A percentile compares a stretch with the other conserved stretches of the same genome.
phyloP scores from a whole-genome alignment of 2,888 invertebrate species.

The Steinernema hermaphroditum region DNA sequence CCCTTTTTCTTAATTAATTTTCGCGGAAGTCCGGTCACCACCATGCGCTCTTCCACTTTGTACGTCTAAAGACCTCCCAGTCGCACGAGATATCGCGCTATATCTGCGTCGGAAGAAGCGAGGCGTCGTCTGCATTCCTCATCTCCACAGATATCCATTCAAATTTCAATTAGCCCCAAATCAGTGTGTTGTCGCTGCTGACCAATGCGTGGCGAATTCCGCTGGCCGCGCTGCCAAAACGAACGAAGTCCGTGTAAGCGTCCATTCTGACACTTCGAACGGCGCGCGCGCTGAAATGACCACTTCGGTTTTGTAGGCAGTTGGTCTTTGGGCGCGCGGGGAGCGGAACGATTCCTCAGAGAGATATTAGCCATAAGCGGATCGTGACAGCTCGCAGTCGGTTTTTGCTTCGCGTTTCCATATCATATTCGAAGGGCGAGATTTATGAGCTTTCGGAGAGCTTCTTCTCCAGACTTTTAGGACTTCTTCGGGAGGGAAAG shows the following conservation, averaged over 20 bases:
- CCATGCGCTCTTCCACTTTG: neutral
- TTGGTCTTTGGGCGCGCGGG: neutral
- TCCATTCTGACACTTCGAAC: neutral
- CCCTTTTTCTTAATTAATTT: constrained; percentile 17
- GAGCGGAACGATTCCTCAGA: constrained; percentile 22
- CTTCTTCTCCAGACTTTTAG: constrained; percentile 15
- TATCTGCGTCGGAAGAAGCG: constrained; percentile 29
- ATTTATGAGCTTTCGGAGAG: constrained; percentile 20
- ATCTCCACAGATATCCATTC: constrained; percentile 31
- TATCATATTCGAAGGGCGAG: constrained; percentile 29
- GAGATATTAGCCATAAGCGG: constrained; percentile 26
- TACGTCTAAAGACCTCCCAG: neutral
- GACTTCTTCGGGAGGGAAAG: neutral
- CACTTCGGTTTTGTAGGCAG: constrained; percentile 27
- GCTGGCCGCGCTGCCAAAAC: neutral
- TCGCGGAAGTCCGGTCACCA: neutral
- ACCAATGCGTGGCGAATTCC: neutral
- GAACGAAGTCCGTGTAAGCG: neutral
- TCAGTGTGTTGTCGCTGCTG: constrained; percentile 28
- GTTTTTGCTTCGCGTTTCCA: constrained; percentile 29
- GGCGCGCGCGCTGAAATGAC: neutral
- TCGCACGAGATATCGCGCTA: neutral
- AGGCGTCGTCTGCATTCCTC: constrained; percentile 22
- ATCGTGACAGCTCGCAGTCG: constrained; percentile 28
- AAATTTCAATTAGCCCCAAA: constrained; percentile 29